These are phyloP conservation scores for Pogonus chalceus DNA, from an alignment of 1,140 invertebrate species.

Conservation along the genomic window DNA sequence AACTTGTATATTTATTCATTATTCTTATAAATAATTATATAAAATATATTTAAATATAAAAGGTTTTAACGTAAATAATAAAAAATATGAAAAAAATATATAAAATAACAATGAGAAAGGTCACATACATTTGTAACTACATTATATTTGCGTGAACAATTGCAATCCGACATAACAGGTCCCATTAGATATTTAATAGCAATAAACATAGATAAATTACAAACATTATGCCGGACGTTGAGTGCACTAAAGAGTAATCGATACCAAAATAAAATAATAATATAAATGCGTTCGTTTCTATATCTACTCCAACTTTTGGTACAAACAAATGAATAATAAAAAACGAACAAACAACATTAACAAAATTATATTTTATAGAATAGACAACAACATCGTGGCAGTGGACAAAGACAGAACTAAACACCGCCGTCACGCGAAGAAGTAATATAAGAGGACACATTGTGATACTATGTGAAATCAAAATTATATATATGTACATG, in stretches of 20 bases:
- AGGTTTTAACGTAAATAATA: too few species aligned
- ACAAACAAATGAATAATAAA: not conserved
- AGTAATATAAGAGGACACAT: not conserved
- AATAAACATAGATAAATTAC: not conserved
- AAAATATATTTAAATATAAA: too few species aligned
- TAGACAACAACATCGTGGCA: not conserved
- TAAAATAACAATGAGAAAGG: too few species aligned
- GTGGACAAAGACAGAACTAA: not conserved
- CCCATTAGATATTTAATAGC: not conserved
- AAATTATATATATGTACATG: not conserved
- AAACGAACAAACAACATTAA: not conserved
- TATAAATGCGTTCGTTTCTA: not conserved
- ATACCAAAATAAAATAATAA: too few species aligned
- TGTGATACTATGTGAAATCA: not conserved
- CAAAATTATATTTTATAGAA: not conserved
- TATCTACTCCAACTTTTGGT: not conserved
- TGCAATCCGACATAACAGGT: not conserved
- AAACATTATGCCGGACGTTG: not conserved
- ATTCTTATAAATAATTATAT: too few species aligned
- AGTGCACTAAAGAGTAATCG: not conserved
- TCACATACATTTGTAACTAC: too few species aligned
- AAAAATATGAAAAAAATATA: too few species aligned
- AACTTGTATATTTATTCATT: too few species aligned
- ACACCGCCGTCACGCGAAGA: not conserved
- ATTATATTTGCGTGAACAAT: not conserved